Base-by-base conservation (phyloP, 2,888 invertebrate species). In the Cosmorhoe ocellata region DNA sequence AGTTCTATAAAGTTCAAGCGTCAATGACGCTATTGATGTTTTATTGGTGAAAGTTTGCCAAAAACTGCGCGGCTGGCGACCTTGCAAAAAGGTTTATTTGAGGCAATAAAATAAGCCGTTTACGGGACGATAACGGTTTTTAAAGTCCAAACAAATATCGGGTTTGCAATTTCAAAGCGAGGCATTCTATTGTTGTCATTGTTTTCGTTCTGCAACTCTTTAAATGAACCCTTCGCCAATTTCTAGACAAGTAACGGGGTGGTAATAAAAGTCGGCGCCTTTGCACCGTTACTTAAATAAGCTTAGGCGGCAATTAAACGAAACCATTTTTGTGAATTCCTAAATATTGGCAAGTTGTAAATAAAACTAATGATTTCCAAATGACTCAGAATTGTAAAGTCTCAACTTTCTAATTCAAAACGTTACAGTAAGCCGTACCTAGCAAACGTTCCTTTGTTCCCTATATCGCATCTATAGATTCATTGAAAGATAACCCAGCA, bases 191-290 rank as follows among this genome's bases (percentile, higher is more conserved):
- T 73, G 64, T 67, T 65, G 59, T 51, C 59, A 66, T 80, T 81
- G 74, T 80, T 77, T 74, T 71, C 57, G 63, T 74, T 76, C 79
- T 70, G 78, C 78, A 81, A 79, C 79, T 79, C 79, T 77, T 80
- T 80, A 76, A 42, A 53, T 69, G 56, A 81, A 77, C 73, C 75
- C 69, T 77, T 72, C 66, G 67, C 69, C 71, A 64, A 62, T 66
- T 65, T 69, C 69, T 62, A 64, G 67, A 69, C 64, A 64, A 67
- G 59, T 70, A 74, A 71, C 69, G 66, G 75, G 47, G 54, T 44
- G 63, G 52, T 58, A 69, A 75, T 78, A 80, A 81, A 79, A 67
- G 63, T 61, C 69, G 73, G 75, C 66, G 61, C 68, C 63, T 68
- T 73, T 59, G 41, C 55, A 56, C 58, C 59, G 52, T 38, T 57